phyloP scores from a whole-genome alignment of 2,113 vertebrate genomes.

The Xyrauchen texanus region DNA sequence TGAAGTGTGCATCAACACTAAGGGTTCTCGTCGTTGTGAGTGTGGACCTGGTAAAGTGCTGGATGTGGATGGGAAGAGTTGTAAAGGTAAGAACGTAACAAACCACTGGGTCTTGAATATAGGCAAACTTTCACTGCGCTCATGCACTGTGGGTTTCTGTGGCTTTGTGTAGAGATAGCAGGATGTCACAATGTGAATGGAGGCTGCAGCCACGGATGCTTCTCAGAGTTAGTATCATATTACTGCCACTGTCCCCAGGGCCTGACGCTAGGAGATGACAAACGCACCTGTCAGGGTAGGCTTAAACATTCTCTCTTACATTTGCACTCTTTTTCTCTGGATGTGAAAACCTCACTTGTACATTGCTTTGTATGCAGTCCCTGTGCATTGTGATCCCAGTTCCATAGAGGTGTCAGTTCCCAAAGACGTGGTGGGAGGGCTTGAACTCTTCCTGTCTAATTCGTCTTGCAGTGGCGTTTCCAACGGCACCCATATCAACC shows the following conservation, averaged over 20 bases:
- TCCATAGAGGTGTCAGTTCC: conserved; percentile 91
- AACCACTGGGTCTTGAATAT: background rate
- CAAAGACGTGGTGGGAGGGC: conserved; percentile 89
- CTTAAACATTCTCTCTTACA: background rate
- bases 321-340: conserved; percentile 26
- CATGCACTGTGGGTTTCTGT: background rate
- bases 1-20: conserved; percentile 90
- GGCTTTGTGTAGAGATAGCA: conserved; percentile 77
- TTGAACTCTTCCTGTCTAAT: conserved; percentile 93
- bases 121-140: background rate
- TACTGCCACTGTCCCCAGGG: conserved; percentile 90
- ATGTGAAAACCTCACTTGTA: background rate
- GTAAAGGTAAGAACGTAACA: conserved; percentile 77
- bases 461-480: conserved; percentile 91
- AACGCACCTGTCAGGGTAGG: conserved; percentile 89
- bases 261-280: conserved; percentile 86
- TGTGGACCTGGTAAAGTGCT: conserved; percentile 83
- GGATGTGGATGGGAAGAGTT: conserved; percentile 77
- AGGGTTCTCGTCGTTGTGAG: conserved; percentile 87
- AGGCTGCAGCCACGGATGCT: conserved; percentile 91
- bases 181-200: conserved; percentile 92
- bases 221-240: conserved; percentile 71
- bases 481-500: conserved; percentile 94
- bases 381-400: conserved; percentile 88
- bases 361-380: conserved; percentile 72